Base-by-base conservation (phyloP, 2,888 invertebrate genomes). In the Cordilura impudica region DNA sequence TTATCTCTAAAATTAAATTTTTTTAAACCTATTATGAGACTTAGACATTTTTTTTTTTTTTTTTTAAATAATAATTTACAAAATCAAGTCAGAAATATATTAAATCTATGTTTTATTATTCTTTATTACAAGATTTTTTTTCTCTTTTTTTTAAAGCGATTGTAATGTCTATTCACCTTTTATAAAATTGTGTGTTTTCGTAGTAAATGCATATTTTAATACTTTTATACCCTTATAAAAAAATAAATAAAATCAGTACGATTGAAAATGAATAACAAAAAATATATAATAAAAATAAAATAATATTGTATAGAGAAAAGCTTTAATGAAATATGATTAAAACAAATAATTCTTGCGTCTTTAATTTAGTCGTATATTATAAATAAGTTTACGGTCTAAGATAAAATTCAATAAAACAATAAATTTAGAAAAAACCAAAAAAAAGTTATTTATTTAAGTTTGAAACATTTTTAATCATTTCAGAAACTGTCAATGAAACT, bases 141-240 rank as follows among this genome's bases (percentile, higher is more conserved):
- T 26, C 14, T 4, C 49, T 49, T 63, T 35, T 21, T n/a, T n/a
- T 29, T 39, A 18, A 18, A 54, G 0, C 21, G 45, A 29, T 35
- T 21, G 23, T 6, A 60, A 35, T 19, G 10, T 18, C 12, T n/a
- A 49, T 58, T 39, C 56, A 16, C 16, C 31, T 47, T 21, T 26
- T 63, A 35, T 39, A 54, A 58, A 39, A 65, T 16, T 43, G 26
- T 26, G 19, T 49, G 12, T n/a, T 14, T 35, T 16, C 45, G 4
- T 54, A 18, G 12, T 51, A 45, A 60, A 65, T 49, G 56, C 39
- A 67, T 58, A 49, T 56, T 63, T 69, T 63, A 61, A 63, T 76
- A 76, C 58, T 76, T 76, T 76, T 76, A 70, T 76, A 75, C 69
- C 49, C 75, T 67, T 58, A 54, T 63, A 4, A 35, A n/a, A 63